Evolutionary conservation across 2,888 invertebrate genomes (phyloP).

Genomic region (Nezara viridula): DNA sequence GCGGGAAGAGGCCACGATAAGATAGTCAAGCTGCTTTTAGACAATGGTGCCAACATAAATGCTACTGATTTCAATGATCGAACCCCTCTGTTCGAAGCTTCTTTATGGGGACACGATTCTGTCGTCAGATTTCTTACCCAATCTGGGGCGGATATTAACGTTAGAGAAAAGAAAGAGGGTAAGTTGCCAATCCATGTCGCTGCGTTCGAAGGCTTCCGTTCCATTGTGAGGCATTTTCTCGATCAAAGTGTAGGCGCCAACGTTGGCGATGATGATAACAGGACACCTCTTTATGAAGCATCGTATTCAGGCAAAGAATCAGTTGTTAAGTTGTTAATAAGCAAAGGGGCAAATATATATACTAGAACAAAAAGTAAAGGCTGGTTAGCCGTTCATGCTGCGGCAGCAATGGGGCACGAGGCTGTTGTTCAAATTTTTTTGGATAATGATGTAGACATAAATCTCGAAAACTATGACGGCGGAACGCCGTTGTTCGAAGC

Average conservation of each 20-base stretch:
- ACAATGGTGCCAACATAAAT: neutral
- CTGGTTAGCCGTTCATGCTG: neutral
- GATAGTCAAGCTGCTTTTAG: neutral
- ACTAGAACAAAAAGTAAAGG: neutral
- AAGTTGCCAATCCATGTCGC: conserved; percentile 10
- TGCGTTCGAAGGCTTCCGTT: conserved; percentile 11
- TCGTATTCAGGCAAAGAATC: neutral
- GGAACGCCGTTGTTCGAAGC: conserved; percentile 36
- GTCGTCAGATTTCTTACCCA: neutral
- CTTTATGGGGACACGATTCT: neutral
- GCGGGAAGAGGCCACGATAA: conserved; percentile 15
- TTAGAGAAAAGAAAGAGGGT: neutral
- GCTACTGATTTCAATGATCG: neutral
- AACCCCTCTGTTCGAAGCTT: neutral
- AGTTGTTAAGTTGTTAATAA: conserved; percentile 21
- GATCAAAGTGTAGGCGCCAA: neutral
- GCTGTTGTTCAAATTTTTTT: neutral
- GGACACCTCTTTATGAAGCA: conserved; percentile 13
- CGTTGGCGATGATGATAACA: neutral
- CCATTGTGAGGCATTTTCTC: neutral
- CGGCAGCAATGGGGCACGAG: neutral
- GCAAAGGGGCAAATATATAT: neutral
- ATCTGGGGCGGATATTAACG: neutral
- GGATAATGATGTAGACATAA: neutral
- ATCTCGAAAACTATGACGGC: conserved; percentile 22